Evolutionary conservation across 2,888 invertebrate genomes (phyloP), one percentile per base, ranked within the genome.

Genomic region (Dicycla oo): DNA sequence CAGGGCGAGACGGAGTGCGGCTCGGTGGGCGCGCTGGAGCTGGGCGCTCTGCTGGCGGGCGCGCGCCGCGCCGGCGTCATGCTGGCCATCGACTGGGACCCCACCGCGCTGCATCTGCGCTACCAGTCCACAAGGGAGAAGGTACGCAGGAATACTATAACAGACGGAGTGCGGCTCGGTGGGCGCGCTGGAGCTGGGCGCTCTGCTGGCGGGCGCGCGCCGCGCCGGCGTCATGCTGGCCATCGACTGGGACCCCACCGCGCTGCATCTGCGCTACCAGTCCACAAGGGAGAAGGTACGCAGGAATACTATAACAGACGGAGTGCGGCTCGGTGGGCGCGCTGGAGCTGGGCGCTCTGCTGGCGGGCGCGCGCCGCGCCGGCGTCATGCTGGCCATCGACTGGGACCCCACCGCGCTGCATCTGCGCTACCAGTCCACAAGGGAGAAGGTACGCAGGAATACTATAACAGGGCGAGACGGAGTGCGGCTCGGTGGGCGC

Each of bases 201-300:
- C 85, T 64, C 82, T 90, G 69, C 85, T 78, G 84, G 81, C 84
- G 72, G 84, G 84, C 68, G 71, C 88, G 75, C 83, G 79, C 58
- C 74, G 89, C 58, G 76, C 80, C 73, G 84, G 86, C 75, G 78
- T 91, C 63, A 75, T 92, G 91, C 91, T 99, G 82, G 98, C 98
- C 79, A 97, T 99, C 78, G 99, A 99, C 96, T 99, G 99, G 99
- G 99, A 99, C 93, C 98, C 98, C 75, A 99, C 99, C 0, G 99
- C 99, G 60, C 96, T 99, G 86, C 99, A 99, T 94, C 97, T 99
- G 86, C 97, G 99, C 53, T 99, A 98, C 94, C 98, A 98, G 94
- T 97, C 97, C 86, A 97, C 97, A 3, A 94, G 97, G 86, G 98
- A 98, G 92, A 96, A 97, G 95, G 98, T 97, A 85, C 81, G 10